Evolutionary conservation across 2,888 invertebrate species (phyloP).

Genomic region (Clepsis dumicolana): DNA sequence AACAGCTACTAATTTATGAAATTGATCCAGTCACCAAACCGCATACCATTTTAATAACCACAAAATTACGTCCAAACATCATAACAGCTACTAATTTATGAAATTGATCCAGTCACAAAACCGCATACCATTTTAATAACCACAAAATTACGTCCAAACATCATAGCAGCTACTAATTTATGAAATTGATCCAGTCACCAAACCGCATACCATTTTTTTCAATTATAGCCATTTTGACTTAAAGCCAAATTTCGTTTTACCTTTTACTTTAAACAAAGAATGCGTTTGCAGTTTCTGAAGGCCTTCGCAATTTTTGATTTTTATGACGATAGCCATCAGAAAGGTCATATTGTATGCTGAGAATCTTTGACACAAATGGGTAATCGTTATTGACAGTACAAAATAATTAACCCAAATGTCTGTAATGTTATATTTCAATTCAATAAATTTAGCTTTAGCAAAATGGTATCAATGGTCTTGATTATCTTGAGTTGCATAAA

Average conservation of each 20-base stretch:
- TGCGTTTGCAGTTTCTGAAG: neutral
- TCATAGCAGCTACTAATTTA: constrained; percentile 7
- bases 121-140: neutral
- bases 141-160: no score
- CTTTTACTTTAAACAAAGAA: neutral
- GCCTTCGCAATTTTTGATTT: neutral
- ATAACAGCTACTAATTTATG: constrained; percentile 10
- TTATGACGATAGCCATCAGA: neutral
- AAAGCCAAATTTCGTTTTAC: neutral
- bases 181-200: constrained; percentile 3
- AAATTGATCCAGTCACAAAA: constrained; percentile 3
- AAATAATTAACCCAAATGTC: neutral
- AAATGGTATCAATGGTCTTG: neutral
- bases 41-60: no score
- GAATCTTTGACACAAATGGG: neutral
- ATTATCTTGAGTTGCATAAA: neutral
- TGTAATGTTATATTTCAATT: neutral
- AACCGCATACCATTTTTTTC: constrained; percentile 8
- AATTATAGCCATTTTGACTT: constrained; percentile 3
- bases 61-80: no score
- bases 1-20: no score
- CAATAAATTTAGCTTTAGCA: neutral
- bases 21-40: no score
- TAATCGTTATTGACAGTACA: neutral
- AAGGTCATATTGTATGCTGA: neutral